These are phyloP conservation scores for Halocynthia roretzi DNA, from an alignment of 23 tunicate species.

Conservation along the genomic window DNA sequence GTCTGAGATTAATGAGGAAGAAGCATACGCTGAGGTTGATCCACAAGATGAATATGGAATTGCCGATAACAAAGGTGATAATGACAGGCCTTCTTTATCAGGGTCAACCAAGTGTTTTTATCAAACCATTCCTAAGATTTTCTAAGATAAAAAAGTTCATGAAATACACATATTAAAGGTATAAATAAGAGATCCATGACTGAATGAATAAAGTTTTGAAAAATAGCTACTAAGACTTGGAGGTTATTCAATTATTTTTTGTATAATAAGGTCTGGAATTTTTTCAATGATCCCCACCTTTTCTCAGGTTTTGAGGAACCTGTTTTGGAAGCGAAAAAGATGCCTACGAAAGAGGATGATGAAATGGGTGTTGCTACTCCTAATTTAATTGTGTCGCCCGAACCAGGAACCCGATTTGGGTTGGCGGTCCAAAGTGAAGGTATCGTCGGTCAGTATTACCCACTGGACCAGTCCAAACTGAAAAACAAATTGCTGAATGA, in stretches of 20 bases:
- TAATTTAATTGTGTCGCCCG: conserved; percentile 37
- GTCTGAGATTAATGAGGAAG: conserved; percentile 20
- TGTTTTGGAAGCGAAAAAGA: neutral
- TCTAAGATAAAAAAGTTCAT: no score
- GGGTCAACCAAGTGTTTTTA: no score
- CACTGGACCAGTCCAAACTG: conserved; percentile 52
- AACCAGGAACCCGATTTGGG: conserved; percentile 34
- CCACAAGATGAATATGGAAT: neutral
- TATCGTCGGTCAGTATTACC: conserved; percentile 34
- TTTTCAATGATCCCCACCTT: neutral
- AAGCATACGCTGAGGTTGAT: conserved; percentile 6
- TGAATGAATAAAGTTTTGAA: no score
- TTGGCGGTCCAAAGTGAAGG: conserved; percentile 58
- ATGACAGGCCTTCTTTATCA: no score
- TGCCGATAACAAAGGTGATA: neutral
- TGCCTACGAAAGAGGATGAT: conserved; percentile 33
- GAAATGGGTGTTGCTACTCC: conserved; percentile 38
- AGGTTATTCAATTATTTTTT: no score
- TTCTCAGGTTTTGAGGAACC: conserved; percentile 53
- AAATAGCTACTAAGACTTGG: no score
- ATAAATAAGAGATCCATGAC: no score
- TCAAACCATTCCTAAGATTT: no score
- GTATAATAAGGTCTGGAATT: no score
- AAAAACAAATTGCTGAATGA: conserved; percentile 44
- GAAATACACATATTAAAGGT: no score